Evolutionary conservation across 2,113 vertebrate species (phyloP).

Genomic region (Engystomops pustulosus): DNA sequence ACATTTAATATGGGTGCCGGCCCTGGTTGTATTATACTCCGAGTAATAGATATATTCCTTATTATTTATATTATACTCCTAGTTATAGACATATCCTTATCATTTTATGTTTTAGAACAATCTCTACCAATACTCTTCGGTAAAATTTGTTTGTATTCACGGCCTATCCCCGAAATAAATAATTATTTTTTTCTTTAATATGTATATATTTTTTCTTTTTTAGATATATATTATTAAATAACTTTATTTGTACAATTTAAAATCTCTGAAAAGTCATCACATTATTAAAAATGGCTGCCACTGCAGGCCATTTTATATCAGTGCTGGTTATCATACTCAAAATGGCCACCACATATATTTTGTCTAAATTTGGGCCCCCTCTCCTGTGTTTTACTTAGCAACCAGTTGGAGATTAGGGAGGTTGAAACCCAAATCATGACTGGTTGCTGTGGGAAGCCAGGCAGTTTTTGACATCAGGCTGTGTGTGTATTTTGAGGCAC

Average conservation of each 20-base stretch:
- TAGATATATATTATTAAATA: background rate
- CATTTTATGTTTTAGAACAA: background rate
- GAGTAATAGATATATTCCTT: background rate
- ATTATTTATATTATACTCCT: background rate
- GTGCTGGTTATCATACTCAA: background rate
- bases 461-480: background rate
- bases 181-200: background rate
- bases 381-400: background rate
- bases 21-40: background rate
- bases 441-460: background rate
- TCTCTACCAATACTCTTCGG: background rate
- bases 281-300: conserved; percentile 19
- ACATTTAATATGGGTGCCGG: no score
- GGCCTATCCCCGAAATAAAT: background rate
- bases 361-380: background rate
- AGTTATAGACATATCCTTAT: background rate
- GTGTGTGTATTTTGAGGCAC: background rate
- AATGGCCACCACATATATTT: background rate
- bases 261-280: background rate
- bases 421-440: background rate
- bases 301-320: background rate
- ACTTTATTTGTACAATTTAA: background rate
- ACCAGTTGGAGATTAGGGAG: background rate
- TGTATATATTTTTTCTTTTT: background rate
- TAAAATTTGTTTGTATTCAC: background rate